phyloP scores from a whole-genome alignment of 2,888 invertebrate genomes.

The Molanna angustata region DNA sequence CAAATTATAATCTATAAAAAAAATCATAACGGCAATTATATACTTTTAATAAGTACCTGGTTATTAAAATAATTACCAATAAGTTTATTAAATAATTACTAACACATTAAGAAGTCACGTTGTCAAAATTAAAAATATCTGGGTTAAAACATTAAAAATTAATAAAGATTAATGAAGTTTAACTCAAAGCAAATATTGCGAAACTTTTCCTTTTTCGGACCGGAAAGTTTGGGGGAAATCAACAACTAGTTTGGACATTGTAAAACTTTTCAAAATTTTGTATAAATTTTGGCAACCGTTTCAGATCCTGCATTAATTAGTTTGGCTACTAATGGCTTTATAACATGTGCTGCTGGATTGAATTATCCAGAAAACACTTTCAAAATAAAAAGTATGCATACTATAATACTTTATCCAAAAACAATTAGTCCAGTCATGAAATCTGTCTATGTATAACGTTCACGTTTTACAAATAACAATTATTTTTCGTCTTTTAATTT shows the following conservation, averaged over 20 bases:
- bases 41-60: no score
- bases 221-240: not conserved
- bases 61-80: no score
- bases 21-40: no score
- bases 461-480: no score
- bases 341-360: not conserved
- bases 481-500: no score
- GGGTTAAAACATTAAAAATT: not conserved
- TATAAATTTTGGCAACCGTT: not conserved
- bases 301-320: not conserved
- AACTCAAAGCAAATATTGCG: not conserved
- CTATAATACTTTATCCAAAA: no score
- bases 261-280: not conserved
- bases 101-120: not conserved
- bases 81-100: no score
- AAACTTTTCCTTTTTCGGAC: not conserved
- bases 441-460: no score
- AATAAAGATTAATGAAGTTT: not conserved
- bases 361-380: no score
- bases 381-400: no score
- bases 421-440: no score
- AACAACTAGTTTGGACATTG: not conserved
- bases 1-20: no score
- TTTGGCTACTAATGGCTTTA: not conserved
- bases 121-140: not conserved